These are phyloP conservation scores for Jaculus jaculus DNA, from an alignment of 2,113 vertebrate species.

Conservation along the genomic window DNA sequence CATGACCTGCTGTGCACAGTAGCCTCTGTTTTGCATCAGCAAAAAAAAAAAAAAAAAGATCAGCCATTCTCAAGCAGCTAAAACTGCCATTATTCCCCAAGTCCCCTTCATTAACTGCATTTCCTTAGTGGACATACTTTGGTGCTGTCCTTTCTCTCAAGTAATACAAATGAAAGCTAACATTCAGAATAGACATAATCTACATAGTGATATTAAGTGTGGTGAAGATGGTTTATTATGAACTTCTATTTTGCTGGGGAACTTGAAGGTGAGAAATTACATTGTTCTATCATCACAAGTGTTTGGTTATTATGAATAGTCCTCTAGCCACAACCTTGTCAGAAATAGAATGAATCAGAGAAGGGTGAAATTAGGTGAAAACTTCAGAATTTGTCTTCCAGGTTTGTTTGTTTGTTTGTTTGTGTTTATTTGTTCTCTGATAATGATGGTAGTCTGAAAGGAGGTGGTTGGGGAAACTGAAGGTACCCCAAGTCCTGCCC, in stretches of 20 bases:
- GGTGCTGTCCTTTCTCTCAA: not conserved
- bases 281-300: rapidly evolving
- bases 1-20: rapidly evolving
- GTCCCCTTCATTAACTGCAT: rapidly evolving
- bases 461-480: rapidly evolving
- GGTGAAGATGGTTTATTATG: rapidly evolving
- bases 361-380: not conserved
- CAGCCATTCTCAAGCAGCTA: not conserved
- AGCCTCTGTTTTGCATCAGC: not conserved
- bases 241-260: not conserved
- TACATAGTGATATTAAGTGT: rapidly evolving
- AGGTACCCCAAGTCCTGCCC: rapidly evolving
- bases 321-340: too few relatives aligned
- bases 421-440: too few relatives aligned
- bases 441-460: rapidly evolving
- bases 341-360: not conserved
- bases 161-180: not conserved
- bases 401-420: too few relatives aligned
- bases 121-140: not conserved
- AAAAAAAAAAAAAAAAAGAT: not conserved
- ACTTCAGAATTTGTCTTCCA: not conserved
- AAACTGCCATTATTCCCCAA: not conserved
- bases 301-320: too few relatives aligned
- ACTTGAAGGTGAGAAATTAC: not conserved
- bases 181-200: not conserved